Percentiles rank a stretch among this genome's conserved stretches.
Evolutionary conservation across 2,888 invertebrate species (phyloP).

Genomic region (Ophion costatus): DNA sequence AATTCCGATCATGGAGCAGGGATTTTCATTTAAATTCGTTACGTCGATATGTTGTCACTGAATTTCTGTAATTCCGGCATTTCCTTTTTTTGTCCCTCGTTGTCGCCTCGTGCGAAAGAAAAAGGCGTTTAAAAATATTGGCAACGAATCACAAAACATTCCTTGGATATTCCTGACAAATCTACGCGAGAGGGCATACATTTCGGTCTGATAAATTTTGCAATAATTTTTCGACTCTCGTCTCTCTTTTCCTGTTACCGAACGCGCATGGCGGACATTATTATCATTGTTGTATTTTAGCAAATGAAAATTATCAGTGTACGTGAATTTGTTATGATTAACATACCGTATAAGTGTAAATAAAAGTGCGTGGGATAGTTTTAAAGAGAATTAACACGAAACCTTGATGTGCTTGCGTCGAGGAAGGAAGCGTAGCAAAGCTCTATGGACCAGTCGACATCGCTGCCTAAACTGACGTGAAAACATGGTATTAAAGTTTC

Average conservation of each 20-base stretch:
- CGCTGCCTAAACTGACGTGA: constrained; percentile 44
- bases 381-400: constrained; percentile 14
- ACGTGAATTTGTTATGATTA: constrained; percentile 31
- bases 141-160: too few relatives aligned
- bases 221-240: constrained; percentile 13
- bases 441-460: constrained; percentile 9
- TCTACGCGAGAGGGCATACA: too few relatives aligned
- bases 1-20: neutral
- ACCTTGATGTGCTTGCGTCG: neutral
- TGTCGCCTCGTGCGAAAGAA: too few relatives aligned
- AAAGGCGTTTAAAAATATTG: too few relatives aligned
- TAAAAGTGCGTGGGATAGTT: constrained; percentile 46
- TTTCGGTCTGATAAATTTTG: too few relatives aligned
- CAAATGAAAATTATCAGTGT: constrained; percentile 36
- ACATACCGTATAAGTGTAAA: constrained; percentile 43
- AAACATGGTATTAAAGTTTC: neutral
- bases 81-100: too few relatives aligned
- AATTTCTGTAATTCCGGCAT: too few relatives aligned
- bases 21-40: too few relatives aligned
- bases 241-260: constrained; percentile 45
- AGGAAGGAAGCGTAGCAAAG: constrained; percentile 25
- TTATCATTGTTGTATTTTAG: constrained; percentile 54
- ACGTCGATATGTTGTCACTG: too few relatives aligned
- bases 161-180: too few relatives aligned
- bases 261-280: neutral